A percentile compares a stretch with the other conserved stretches of the same genome.
Conservation (phyloP, 2,797 vertebrate genomes). For the Sarcophilus harrisii region DNA sequence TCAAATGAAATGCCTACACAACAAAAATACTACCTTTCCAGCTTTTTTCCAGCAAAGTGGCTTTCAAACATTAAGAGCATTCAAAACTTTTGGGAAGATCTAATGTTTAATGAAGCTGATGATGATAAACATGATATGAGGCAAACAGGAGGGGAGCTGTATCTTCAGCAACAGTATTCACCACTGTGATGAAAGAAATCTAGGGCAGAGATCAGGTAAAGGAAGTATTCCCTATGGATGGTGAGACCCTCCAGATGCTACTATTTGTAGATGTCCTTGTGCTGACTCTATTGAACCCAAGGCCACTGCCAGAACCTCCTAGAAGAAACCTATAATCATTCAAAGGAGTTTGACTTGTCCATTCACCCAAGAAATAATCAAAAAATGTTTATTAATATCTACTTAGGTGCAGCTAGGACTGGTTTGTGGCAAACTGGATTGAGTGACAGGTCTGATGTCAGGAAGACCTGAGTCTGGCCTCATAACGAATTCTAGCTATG, state of each 20-base stretch:
- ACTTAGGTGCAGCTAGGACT: background rate
- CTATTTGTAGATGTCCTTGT: background rate
- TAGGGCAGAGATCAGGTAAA: background rate
- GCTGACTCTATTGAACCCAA: background rate
- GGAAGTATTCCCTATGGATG: background rate
- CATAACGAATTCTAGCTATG: background rate
- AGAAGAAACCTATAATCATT: background rate
- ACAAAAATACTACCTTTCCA: background rate
- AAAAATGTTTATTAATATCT: background rate
- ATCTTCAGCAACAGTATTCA: background rate
- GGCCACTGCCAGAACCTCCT: too few relatives aligned
- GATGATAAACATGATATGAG: background rate
- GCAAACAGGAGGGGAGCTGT: background rate
- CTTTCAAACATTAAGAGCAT: too few relatives aligned
- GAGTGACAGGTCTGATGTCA: background rate
- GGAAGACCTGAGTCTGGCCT: background rate
- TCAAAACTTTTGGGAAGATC: background rate
- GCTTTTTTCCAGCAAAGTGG: background rate
- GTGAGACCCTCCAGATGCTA: background rate
- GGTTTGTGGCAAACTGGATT: background rate
- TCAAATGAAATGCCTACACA: background rate
- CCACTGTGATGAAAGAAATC: background rate
- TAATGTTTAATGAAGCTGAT: background rate
- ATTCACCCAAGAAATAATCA: background rate
- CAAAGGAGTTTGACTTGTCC: background rate